phyloP scores from a whole-genome alignment of 2,888 invertebrate genomes.

The Polyploca ridens region DNA sequence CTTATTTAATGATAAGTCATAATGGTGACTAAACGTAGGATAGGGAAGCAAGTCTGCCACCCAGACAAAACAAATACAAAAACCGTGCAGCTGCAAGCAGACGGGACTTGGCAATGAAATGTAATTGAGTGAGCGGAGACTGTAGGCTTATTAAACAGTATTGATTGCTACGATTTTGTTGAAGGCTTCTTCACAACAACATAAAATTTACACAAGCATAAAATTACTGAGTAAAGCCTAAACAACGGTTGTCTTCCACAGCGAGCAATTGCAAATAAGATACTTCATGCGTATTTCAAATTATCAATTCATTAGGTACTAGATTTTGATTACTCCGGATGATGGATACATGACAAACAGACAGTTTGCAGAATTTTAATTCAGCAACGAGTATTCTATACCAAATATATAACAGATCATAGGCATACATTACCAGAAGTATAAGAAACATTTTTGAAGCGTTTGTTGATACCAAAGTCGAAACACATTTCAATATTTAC shows the following conservation, averaged over 20 bases:
- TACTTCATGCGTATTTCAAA: no score
- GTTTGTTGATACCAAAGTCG: constrained; percentile 15
- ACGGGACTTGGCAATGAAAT: neutral
- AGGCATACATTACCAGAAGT: neutral
- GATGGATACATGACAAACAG: neutral
- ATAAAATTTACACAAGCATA: no score
- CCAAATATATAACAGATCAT: neutral
- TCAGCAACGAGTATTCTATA: neutral
- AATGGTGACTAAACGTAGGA: neutral
- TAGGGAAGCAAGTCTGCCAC: neutral
- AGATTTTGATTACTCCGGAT: neutral
- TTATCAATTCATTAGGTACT: neutral
- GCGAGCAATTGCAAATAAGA: no score
- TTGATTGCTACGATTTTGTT: no score
- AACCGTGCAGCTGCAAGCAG: neutral
- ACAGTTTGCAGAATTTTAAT: neutral
- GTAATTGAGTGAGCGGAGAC: neutral
- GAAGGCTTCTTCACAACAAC: no score
- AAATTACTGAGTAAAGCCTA: no score
- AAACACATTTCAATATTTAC: constrained; percentile 42
- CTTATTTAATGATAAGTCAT: neutral
- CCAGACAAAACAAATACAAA: neutral
- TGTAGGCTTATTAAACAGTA: neutral
- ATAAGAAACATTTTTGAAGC: neutral
- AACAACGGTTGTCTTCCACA: no score